phyloP scores from a whole-genome alignment of 2,797 vertebrate species.

The Scolopax bukidnonensis region DNA sequence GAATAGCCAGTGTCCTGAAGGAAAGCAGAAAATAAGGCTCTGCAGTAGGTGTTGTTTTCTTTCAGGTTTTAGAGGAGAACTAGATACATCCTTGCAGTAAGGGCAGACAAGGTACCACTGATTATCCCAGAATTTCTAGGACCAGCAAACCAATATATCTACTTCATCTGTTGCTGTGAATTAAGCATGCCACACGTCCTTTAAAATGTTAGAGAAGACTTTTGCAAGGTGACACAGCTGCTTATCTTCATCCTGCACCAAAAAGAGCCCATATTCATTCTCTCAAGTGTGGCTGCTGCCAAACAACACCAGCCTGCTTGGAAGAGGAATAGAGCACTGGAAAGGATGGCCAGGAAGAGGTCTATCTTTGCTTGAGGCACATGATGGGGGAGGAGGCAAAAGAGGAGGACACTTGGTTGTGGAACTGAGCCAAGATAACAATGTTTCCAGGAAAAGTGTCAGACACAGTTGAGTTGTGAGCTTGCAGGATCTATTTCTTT shows the following conservation, averaged over 20 bases:
- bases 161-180: not conserved
- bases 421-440: not conserved
- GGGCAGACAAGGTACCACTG: not conserved
- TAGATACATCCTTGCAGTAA: not conserved
- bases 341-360: not conserved
- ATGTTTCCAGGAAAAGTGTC: not conserved
- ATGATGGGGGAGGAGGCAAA: not conserved
- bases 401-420: not conserved
- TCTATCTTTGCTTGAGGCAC: not conserved
- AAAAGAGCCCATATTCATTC: not conserved
- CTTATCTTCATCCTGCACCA: not conserved
- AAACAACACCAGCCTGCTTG: not conserved
- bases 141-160: not conserved
- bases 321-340: not conserved
- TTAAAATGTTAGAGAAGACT: not conserved
- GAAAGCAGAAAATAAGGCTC: not conserved
- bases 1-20: not conserved
- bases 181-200: not conserved
- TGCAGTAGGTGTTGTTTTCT: not conserved
- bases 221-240: not conserved
- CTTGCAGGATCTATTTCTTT: not conserved
- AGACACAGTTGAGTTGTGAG: not conserved
- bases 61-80: not conserved
- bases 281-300: not conserved
- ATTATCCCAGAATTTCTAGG: not conserved